These are phyloP conservation scores for Naso thynnoides DNA, from an alignment of 2,797 vertebrate species.

Conservation along the genomic window DNA sequence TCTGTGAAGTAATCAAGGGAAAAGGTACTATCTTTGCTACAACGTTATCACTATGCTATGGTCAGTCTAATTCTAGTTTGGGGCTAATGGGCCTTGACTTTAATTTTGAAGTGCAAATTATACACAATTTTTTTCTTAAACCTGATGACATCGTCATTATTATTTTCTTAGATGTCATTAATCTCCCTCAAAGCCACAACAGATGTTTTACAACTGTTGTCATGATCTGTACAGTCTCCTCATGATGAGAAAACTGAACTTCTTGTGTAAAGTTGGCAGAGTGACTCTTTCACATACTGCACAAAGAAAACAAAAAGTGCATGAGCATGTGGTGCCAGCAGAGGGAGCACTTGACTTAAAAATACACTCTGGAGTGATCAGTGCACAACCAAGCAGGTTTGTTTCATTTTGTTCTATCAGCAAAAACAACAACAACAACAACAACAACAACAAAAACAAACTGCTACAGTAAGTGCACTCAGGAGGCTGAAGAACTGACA, in stretches of 20 bases:
- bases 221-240: background rate
- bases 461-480: no score
- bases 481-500: background rate
- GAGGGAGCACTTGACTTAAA: conserved; percentile 49
- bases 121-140: no score
- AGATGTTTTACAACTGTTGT: background rate
- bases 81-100: no score
- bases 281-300: background rate
- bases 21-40: background rate
- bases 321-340: conserved; percentile 12
- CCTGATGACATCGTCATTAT: no score
- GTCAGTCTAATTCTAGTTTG: no score
- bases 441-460: no score
- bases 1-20: background rate
- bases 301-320: fast-evolving
- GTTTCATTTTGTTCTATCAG: background rate
- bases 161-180: no score
- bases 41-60: no score
- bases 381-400: background rate
- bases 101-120: no score
- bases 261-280: no score
- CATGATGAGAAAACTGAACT: background rate
- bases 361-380: background rate
- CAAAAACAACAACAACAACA: no score
- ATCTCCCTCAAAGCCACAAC: background rate